Evolutionary conservation across 2,888 invertebrate genomes (phyloP), one percentile per base, ranked within the genome.

Genomic region (Conops quadrifasciatus): DNA sequence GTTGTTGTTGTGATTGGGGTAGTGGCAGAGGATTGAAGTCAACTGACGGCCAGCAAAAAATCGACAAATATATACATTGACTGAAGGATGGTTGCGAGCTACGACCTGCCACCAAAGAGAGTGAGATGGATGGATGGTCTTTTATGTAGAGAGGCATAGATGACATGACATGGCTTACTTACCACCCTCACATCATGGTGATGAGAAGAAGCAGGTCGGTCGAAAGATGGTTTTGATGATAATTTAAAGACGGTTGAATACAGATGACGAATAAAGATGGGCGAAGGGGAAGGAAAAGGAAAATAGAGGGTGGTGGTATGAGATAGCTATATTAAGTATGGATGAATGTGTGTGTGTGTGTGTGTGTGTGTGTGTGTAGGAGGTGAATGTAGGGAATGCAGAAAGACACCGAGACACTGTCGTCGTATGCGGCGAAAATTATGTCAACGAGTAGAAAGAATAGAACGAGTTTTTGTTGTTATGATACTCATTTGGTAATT

Each of bases 381-480:
- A 26, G 53, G 24, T 26, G 58, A 13, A 2, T 26, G 62, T 56
- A 62, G 70, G 70, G 70, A 64, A 58, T 64, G 36, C 70, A 70
- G 70, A 60, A 68, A 68, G 51, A 30, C 36, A 60, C 65, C 28
- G 45, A 59, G 43, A 65, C n/a, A 49, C 16, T 28, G 58, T 45
- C 64, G 19, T 19, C 19, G n/a, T 45, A 30, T 67, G 73, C 71
- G 71, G 63, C 11, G 66, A 78, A 83, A 82, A 83, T 82, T 84
- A 83, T 82, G 82, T 82, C 82, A 82, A 83, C 82, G 84, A 82
- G 81, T 79, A 30, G 68, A 58, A 71, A 64, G 73, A 74, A 70
- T 73, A 67, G 70, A 11, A 16, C 47, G 36, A 2, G 16, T 4
- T 56, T 21, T 21, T 21, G 11, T 16, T 26, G 11, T 56, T 15